These are phyloP conservation scores for Chloroceryle aenea DNA, from an alignment of 2,113 vertebrate genomes.

Conservation along the genomic window DNA sequence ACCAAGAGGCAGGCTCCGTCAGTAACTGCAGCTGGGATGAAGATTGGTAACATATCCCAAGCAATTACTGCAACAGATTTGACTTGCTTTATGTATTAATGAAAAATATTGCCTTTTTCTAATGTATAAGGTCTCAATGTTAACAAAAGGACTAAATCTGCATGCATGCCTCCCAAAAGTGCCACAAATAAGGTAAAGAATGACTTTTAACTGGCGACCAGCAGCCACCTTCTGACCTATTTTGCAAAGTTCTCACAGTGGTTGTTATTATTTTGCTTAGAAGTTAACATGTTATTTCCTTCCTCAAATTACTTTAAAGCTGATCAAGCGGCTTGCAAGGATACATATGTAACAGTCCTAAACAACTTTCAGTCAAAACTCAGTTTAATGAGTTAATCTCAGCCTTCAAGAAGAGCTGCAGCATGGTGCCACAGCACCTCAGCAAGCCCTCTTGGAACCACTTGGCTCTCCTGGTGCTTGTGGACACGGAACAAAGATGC, in stretches of 20 bases:
- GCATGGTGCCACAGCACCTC: background rate
- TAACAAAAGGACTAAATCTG: background rate
- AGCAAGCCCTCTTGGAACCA: background rate
- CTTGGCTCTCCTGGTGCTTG: background rate
- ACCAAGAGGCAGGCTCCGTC: background rate
- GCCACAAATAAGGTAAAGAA: background rate
- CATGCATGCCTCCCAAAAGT: background rate
- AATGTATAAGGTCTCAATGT: background rate
- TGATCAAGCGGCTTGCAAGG: background rate
- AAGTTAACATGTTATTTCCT: background rate
- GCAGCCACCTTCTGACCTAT: background rate
- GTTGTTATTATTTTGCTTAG: background rate
- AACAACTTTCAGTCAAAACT: background rate
- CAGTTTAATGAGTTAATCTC: background rate
- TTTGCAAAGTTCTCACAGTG: background rate
- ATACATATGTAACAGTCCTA: background rate
- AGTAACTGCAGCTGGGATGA: constrained; percentile 11
- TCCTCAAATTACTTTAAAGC: background rate
- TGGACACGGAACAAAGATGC: background rate
- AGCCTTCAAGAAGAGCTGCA: background rate
- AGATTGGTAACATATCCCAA: background rate
- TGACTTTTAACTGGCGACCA: background rate
- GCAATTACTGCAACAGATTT: background rate
- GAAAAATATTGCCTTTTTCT: background rate
- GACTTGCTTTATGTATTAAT: background rate